These are phyloP conservation scores for Ceyx erithaca DNA, from an alignment of 2,797 vertebrate species.

Conservation along the genomic window DNA sequence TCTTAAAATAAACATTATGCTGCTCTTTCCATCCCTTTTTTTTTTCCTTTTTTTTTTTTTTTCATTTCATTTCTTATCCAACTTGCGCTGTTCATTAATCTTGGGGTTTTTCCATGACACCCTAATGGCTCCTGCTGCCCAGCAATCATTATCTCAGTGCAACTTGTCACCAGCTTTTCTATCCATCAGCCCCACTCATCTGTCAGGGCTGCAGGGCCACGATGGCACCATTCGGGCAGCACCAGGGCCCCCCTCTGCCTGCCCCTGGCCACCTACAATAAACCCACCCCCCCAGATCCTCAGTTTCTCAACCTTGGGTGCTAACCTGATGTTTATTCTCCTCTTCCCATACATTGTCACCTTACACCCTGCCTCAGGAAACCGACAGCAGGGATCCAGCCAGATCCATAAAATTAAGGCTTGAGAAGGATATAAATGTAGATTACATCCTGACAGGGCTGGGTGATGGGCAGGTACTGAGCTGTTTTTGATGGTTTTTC, in stretches of 20 bases:
- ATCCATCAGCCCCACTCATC: conserved; percentile 61
- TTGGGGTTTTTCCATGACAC: conserved; percentile 58
- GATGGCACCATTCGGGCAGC: fast-evolving
- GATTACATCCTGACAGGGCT: fast-evolving
- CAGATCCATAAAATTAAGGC: neutral
- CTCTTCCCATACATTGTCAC: neutral
- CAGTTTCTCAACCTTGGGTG: neutral
- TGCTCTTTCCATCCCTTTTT: conserved; percentile 3
- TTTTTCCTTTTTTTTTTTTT: conserved; percentile 10
- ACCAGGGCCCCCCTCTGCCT: neutral
- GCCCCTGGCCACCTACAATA: neutral
- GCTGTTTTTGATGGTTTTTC: neutral
- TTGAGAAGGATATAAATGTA: neutral
- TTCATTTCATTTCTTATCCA: conserved; percentile 45
- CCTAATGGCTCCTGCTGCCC: conserved; percentile 66
- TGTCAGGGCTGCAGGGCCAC: neutral
- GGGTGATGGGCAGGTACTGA: neutral
- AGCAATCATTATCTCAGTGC: conserved; percentile 61
- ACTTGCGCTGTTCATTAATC: conserved; percentile 50
- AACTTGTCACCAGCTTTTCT: conserved; percentile 47
- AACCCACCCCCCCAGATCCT: neutral
- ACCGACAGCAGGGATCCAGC: neutral
- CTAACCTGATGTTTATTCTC: neutral
- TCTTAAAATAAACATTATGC: conserved; percentile 54
- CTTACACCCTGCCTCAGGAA: neutral